Base-by-base conservation (phyloP, 2,113 vertebrate genomes). In the Ictalurus furcatus region DNA sequence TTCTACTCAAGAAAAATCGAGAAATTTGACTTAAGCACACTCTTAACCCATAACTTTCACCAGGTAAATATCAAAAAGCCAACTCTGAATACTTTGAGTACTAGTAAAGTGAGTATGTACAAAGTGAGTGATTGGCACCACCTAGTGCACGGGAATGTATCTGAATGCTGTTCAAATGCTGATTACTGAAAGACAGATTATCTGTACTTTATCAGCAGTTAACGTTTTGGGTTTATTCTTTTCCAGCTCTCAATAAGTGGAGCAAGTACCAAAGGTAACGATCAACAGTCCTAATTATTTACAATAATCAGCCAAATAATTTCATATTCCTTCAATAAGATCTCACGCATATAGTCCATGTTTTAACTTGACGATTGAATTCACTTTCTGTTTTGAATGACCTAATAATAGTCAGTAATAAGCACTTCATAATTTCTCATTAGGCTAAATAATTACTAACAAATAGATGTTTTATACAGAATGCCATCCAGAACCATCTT, bases 241-340 rank as follows among this genome's bases (percentile, higher is more conserved):
- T 86, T 87, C 40, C 69, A 91, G 90, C 90, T 89, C 44, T 84
- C 89, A 6, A 37, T 88, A 84, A 91, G 65, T 69, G 81, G 87
- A 81, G 73, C 73, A 40, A 61, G 14, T 25, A 52, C 79, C 6
- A 73, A 90, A 90, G 89, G 90, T 91, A 88, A 91, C 21, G 34
- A 44, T 34, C 8, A 28, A 30, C 56, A 81, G 14, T 61, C 2
- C 7, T 44, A 80, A 19, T 21, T 59, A 59, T 65, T 11, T 88
- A 30, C 17, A 67, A 37, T 48, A 67, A 67, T 67, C 83, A 34
- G 40, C 12, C 3, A 52, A 6, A 30, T 52, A 6, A 34, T 52
- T 69, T 7, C 5, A 23, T 52, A 23, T 8, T 28, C 2, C 37
- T 48, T 44, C 14, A 28, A 19, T 80, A 54, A 56, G 48, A 80